A percentile compares a stretch with the other conserved stretches of the same genome.
Evolutionary conservation across 2,888 invertebrate species (phyloP).

Genomic region (Campoplex capitator): DNA sequence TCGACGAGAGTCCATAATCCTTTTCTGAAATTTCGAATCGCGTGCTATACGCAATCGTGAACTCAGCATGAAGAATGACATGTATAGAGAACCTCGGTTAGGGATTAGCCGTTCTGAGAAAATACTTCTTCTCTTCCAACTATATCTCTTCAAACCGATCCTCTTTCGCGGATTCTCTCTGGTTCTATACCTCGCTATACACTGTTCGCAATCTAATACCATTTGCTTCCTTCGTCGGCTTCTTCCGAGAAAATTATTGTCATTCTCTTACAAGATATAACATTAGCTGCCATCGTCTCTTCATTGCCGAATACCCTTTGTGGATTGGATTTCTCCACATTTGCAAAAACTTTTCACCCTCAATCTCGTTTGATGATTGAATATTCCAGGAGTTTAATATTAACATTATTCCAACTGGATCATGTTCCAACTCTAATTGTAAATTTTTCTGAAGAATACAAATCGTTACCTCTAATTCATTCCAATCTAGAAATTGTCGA

Average conservation of each 20-base stretch:
- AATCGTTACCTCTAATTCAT: neutral
- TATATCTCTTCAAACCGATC: conserved; percentile 22
- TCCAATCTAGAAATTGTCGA: too few species aligned
- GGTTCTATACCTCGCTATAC: neutral
- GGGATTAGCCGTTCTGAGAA: conserved; percentile 55
- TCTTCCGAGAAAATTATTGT: conserved; percentile 48
- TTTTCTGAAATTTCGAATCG: conserved; percentile 55
- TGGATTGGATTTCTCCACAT: neutral
- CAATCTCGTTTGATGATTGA: neutral
- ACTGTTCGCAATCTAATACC: conserved; percentile 24
- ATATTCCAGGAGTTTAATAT: neutral
- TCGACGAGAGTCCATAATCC: conserved; percentile 50
- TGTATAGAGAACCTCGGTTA: conserved; percentile 21
- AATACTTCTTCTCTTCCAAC: conserved; percentile 49
- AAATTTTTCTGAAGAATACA: neutral
- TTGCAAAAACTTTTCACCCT: neutral
- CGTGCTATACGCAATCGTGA: conserved; percentile 21
- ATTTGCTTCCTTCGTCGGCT: conserved; percentile 36
- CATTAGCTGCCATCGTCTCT: conserved; percentile 5
- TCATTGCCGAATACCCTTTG: neutral
- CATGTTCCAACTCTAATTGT: neutral
- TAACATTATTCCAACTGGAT: neutral
- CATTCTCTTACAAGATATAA: conserved; percentile 9
- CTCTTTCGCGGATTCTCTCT: conserved; percentile 29
- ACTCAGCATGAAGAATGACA: conserved; percentile 7